Percentiles rank a stretch among this genome's conserved stretches.
phyloP scores from a whole-genome alignment of 2,888 invertebrate genomes.

The Apodemia hepburni region DNA sequence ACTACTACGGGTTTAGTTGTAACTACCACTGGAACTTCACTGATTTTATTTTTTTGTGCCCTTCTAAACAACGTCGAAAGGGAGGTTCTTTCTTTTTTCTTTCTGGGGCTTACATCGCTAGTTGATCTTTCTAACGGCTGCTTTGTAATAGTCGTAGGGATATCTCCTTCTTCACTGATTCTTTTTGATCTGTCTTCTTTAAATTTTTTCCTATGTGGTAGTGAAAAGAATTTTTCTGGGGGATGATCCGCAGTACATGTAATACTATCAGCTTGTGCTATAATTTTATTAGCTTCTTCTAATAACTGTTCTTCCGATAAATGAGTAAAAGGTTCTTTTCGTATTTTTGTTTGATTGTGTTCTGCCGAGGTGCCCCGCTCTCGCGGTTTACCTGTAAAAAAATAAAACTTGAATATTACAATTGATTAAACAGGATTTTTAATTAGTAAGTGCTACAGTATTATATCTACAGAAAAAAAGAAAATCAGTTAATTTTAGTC shows the following conservation, averaged over 20 bases:
- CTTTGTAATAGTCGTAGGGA: conserved; percentile 49
- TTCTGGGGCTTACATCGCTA: conserved; percentile 76
- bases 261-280: conserved; percentile 86
- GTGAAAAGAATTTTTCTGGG: conserved; percentile 84
- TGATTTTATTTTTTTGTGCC: conserved; percentile 74
- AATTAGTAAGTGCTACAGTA: conserved; percentile 8
- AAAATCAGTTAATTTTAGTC: not conserved
- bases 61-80: conserved; percentile 84
- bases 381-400: conserved; percentile 70
- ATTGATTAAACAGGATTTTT: not conserved
- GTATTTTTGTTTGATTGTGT: conserved; percentile 44
- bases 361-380: conserved; percentile 61
- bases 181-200: conserved; percentile 64
- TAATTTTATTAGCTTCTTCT: conserved; percentile 87
- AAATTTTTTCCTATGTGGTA: conserved; percentile 82
- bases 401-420: conserved; percentile 26
- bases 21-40: conserved; percentile 73
- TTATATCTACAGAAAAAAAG: not conserved
- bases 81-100: conserved; percentile 79
- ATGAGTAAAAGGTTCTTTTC: conserved; percentile 82
- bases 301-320: conserved; percentile 86
- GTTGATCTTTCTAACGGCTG: conserved; percentile 74
- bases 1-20: conserved; percentile 57
- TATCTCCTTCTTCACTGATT: conserved; percentile 77
- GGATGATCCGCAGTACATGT: conserved; percentile 82